A percentile compares a stretch with the other conserved stretches of the same genome.
phyloP scores from a whole-genome alignment of 2,888 invertebrate genomes.

The Athalia rosae region DNA sequence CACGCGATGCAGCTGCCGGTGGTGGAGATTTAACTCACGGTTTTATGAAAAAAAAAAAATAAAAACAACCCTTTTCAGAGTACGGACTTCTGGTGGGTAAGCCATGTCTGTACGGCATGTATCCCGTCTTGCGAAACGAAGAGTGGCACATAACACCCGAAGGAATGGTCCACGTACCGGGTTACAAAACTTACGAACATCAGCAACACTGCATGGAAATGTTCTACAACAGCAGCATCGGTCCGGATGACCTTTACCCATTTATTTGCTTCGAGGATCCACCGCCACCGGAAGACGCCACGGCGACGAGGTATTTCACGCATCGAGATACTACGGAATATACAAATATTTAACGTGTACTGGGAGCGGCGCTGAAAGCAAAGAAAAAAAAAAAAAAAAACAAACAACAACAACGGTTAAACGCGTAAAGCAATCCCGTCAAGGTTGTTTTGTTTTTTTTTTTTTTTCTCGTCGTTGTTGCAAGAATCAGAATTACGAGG shows the following conservation, averaged over 20 bases:
- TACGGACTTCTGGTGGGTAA: constrained; percentile 62
- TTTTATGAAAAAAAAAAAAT: too few species aligned
- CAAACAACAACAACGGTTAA: too few species aligned
- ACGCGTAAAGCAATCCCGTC: too few species aligned
- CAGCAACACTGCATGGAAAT: constrained; percentile 68
- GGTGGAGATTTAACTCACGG: too few species aligned
- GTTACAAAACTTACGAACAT: constrained; percentile 51
- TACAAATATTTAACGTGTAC: background rate
- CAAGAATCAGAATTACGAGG: too few species aligned
- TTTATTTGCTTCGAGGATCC: constrained; percentile 65
- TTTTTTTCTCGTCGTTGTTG: too few species aligned
- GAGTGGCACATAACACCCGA: constrained; percentile 57
- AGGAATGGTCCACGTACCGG: constrained; percentile 58
- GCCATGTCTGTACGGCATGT: constrained; percentile 58
- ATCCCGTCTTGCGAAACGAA: constrained; percentile 55
- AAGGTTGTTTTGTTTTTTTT: too few species aligned
- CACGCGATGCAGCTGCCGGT: too few species aligned
- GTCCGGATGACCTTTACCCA: constrained; percentile 53
- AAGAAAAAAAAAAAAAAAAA: too few species aligned
- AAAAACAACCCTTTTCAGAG: constrained; percentile 54
- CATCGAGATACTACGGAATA: background rate
- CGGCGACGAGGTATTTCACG: background rate
- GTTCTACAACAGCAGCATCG: constrained; percentile 48
- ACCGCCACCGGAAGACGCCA: background rate
- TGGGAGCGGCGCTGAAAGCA: too few species aligned